Evolutionary conservation across 2,113 vertebrate genomes (phyloP), one percentile per base, ranked within the genome.

Genomic region (Entomyzon cyanotis): DNA sequence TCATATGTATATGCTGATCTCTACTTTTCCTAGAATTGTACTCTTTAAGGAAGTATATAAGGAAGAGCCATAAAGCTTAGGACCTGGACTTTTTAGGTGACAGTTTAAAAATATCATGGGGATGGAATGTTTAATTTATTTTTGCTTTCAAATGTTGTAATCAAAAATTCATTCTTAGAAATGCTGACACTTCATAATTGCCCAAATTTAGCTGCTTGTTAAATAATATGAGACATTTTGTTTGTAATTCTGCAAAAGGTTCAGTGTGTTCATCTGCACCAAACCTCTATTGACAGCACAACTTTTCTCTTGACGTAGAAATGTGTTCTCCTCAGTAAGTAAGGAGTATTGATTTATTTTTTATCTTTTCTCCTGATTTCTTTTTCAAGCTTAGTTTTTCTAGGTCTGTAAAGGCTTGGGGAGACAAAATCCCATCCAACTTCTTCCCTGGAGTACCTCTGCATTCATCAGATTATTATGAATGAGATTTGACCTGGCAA

Each of bases 371-470:
- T 65, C 7, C 24, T 71, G 25, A 11, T 37, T 69, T 10, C 1
- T 49, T 71, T 41, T 55, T 59, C 2, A 1, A 64, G 5, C 22
- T 71, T 75, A 67, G 2, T 1, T 60, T 78, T 67, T 68, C 52
- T 35, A 76, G 65, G 7, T 4, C 4, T 2, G 2, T 69, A 42
- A 58, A 30, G 2, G 0, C 58, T 46, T 63, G 11, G 10, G 18
- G 15, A 30, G 23, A 39, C 3, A 50, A 74, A 59, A 27, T 65
- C 12, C 44, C 78, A 13, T 41, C 10, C 6, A 17, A 8, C 4
- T 25, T 82, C 33, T 21, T 59, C 12, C 15, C 12, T 39, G 37
- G 17, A 23, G 20, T 49, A 10, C 12, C 8, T 71, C 19, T 89
- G 20, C 20, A 24, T 91, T 93, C 9, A 37, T 20, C 8, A 76